Evolutionary conservation across 2,113 vertebrate genomes (phyloP), one percentile per base, ranked within the genome.

Genomic region (Baryphthengus martii): DNA sequence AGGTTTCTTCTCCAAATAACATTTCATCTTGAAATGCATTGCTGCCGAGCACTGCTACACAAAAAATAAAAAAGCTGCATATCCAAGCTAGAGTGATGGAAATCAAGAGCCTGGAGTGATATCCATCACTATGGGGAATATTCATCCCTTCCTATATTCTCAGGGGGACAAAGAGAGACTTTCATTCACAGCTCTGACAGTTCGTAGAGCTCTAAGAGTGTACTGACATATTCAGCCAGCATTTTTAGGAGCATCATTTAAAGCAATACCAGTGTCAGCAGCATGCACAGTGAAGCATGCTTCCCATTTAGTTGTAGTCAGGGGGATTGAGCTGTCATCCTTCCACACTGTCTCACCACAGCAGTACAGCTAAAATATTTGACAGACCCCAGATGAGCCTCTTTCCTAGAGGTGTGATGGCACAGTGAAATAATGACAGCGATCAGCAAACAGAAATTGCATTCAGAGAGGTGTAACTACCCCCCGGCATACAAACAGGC

Each of bases 361-460:
- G 86, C 79, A 88, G 52, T 31, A 66, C 72, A 80, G 71, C 4
- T 39, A n/a, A 85, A 95, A 93, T 83, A 94, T 82, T 76, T 91
- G 74, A 53, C 77, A 91, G 94, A 90, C 8, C 72, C 42, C 47
- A 40, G 52, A 63, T 35, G 45, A 67, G 79, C 25, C 61, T 70
- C 63, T 47, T 55, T 80, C 71, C 72, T 47, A 62, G 82, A 70
- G 59, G 58, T 35, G 85, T 24, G 72, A 66, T 63, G 73, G 92
- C 52, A 87, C 63, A 86, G 79, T 2, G 2, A 58, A 81, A 71
- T 50, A 62, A 88, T n/a, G 82, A 73, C 63, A 59, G 72, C 2
- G 85, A 85, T 68, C 90, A 71, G 68, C 65, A 74, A 66, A 67
- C 72, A 81, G 79, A 45, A 84, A 92, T 67, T 50, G 59, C 94